Evolutionary conservation across 2,113 vertebrate species (phyloP), one percentile per base, ranked within the genome.

Genomic region (Seriola aureovittata): DNA sequence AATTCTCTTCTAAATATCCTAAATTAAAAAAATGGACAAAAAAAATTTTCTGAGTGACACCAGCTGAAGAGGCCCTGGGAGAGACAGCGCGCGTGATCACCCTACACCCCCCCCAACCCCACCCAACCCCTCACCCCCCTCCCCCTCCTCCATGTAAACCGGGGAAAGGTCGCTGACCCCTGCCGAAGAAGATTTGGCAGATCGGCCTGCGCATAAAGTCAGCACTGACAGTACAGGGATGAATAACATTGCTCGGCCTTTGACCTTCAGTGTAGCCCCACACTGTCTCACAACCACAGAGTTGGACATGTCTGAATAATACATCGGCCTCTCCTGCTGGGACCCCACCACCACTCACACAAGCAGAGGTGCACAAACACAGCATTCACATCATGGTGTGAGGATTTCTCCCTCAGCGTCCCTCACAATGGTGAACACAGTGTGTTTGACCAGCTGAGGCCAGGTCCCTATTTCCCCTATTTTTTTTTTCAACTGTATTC

Each of bases 231-330:
- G 87, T 83, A 77, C 70, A 52, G 76, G 82, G 81, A 93, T 83
- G 65, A 82, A 82, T 78, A 76, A 85, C 81, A 71, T 80, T n/a
- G 67, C 78, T 66, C 70, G 80, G 66, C 83, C 84, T 88, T 88
- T 93, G 92, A 94, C 93, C 93, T 95, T 94, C 88, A 88, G 72
- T 60, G 71, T 62, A 70, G 84, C 80, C 82, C 78, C 66, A 66
- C 79, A 71, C 86, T 66, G 42, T 87, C 85, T 86, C 90, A 92
- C 89, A 91, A 91, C 82, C 83, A 75, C 74, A 82, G 83, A 82
- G 82, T 88, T 82, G 80, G 78, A 86, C 60, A 36, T 80, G 78
- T 91, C 85, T 94, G 91, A 94, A 95, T 94, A 95, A 93, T 92
- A 92, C 92, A 93, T 94, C 55, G 54, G 66, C 81, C 62, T 88